A percentile compares a stretch with the other conserved stretches of the same genome.
phyloP scores from a whole-genome alignment of 2,888 invertebrate species.

The Rhogogaster chlorosoma region DNA sequence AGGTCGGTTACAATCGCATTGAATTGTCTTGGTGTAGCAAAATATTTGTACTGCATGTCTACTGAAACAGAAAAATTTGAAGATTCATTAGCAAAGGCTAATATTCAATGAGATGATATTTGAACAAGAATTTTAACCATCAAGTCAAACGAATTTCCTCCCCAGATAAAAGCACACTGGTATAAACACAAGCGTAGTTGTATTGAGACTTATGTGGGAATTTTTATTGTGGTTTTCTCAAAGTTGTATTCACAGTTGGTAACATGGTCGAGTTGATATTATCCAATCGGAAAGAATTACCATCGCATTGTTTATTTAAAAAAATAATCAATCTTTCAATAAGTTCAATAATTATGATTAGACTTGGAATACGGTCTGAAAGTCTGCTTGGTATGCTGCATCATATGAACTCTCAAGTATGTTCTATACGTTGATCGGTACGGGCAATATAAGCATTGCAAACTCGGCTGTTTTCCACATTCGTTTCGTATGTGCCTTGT shows the following conservation, averaged over 20 bases:
- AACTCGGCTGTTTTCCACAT: slow-evolving; percentile 77
- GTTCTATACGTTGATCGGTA: slow-evolving; percentile 78
- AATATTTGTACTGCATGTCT: slow-evolving; percentile 53
- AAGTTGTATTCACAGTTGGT: background rate
- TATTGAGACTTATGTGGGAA: background rate
- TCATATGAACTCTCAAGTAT: slow-evolving; percentile 71
- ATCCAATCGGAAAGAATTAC: slow-evolving; percentile 7
- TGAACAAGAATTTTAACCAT: background rate
- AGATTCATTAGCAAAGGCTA: slow-evolving; percentile 52
- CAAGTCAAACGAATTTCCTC: background rate
- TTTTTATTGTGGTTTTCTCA: background rate
- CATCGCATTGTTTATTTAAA: background rate
- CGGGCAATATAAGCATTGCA: slow-evolving; percentile 74
- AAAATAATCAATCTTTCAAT: background rate
- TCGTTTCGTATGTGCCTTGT: slow-evolving; percentile 79
- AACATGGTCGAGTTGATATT: background rate
- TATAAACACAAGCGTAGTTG: background rate
- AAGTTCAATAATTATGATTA: background rate
- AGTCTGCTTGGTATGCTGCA: slow-evolving; percentile 1
- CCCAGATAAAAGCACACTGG: background rate
- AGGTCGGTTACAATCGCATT: slow-evolving; percentile 11
- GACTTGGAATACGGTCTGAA: background rate
- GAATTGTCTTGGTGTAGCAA: background rate
- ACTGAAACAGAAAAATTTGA: slow-evolving; percentile 65
- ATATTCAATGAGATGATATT: slow-evolving; percentile 10